A percentile compares a stretch with the other conserved stretches of the same genome.
Conservation (phyloP, 1,140 invertebrate genomes). For the Drosophila mojavensis region DNA sequence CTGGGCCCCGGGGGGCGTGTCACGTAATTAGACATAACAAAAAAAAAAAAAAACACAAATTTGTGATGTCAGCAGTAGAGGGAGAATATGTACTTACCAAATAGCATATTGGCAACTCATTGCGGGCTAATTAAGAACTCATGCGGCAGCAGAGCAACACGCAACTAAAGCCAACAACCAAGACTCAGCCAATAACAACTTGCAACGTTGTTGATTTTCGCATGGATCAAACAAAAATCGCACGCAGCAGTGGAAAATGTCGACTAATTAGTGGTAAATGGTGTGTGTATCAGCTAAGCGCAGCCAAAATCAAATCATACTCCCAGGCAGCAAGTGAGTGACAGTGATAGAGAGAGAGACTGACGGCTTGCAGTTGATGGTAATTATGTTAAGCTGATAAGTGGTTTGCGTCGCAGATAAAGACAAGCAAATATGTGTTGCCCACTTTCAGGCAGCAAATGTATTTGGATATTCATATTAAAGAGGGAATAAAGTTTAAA, state of each 20-base stretch:
- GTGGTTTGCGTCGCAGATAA: conserved; percentile 26
- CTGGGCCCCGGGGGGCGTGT: conserved; percentile 1
- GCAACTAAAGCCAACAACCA: conserved; percentile 10
- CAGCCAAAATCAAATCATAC: conserved; percentile 18
- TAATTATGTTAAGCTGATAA: conserved; percentile 59
- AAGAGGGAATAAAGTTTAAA: too few species aligned
- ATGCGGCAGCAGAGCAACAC: conserved; percentile 42
- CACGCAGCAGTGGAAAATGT: conserved; percentile 38
- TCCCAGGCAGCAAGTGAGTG: conserved; percentile 4
- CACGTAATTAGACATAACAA: conserved; percentile 56
- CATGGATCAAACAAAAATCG: conserved; percentile 50
- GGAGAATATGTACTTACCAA: conserved; percentile 50
- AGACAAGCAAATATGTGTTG: too few species aligned
- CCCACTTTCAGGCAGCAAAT: background rate
- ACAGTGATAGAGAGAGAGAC: background rate
- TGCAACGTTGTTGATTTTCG: conserved; percentile 50
- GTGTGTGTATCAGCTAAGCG: conserved; percentile 29
- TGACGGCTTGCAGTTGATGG: background rate
- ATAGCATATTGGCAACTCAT: conserved; percentile 67
- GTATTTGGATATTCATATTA: background rate
- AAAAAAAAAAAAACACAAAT: background rate
- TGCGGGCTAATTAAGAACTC: conserved; percentile 74
- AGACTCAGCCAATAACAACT: background rate
- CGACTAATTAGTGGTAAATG: conserved; percentile 36
- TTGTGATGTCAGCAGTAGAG: conserved; percentile 52